Percentiles rank a stretch among this genome's conserved stretches.
Evolutionary conservation across 2,113 vertebrate genomes (phyloP).

Genomic region (Gymnarchus niloticus): DNA sequence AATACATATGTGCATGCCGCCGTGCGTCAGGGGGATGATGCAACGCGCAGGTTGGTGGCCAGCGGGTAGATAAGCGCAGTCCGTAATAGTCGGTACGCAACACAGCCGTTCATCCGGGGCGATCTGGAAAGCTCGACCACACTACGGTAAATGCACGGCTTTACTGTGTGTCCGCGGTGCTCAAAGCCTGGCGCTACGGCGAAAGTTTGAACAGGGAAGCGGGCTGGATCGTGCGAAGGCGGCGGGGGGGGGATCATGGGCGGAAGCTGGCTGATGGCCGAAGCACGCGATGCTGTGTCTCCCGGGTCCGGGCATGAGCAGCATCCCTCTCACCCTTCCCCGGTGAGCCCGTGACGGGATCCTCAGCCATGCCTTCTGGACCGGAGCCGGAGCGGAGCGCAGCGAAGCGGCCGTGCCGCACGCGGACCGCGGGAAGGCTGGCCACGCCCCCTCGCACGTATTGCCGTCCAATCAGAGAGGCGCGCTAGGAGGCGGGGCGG

Average conservation of each 20-base stretch:
- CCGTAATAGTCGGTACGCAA: background rate
- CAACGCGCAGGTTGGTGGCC: background rate
- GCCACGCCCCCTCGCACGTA: background rate
- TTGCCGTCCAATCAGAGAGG: background rate
- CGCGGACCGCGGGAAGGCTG: background rate
- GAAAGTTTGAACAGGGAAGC: background rate
- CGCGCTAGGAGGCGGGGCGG: background rate
- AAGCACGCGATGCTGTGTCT: background rate
- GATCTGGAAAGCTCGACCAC: background rate
- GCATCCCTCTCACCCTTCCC: conserved; percentile 44
- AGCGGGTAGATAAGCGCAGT: background rate
- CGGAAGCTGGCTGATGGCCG: background rate
- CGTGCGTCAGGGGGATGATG: background rate
- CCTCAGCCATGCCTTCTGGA: conserved; percentile 37
- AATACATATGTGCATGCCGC: background rate
- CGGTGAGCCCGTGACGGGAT: conserved; percentile 29
- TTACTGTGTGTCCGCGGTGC: background rate
- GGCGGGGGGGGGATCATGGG: background rate
- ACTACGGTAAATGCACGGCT: background rate
- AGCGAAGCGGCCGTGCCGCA: background rate
- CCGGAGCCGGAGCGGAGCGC: background rate
- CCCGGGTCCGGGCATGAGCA: too few species aligned
- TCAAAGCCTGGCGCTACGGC: background rate
- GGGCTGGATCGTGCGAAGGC: background rate
- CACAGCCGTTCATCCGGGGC: too few species aligned